A percentile compares a stretch with the other conserved stretches of the same genome.
Evolutionary conservation across 2,888 invertebrate genomes (phyloP).

Genomic region (Nephrocerus scutellatus): DNA sequence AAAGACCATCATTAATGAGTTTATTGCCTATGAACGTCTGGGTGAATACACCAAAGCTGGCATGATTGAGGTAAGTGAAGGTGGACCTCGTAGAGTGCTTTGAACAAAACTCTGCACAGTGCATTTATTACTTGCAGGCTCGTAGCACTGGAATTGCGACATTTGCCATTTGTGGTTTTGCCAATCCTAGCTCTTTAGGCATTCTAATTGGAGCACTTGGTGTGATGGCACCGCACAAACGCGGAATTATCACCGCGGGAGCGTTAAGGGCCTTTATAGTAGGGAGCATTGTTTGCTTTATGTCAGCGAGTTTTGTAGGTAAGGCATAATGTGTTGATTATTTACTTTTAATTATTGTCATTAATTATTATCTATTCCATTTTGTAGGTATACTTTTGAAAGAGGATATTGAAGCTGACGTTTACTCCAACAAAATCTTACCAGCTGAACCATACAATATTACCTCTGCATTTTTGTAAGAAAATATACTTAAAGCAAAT

Average conservation of each 20-base stretch:
- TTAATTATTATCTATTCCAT: too few species aligned
- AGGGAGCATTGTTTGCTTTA: slow-evolving; percentile 76
- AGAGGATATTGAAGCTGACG: too few species aligned
- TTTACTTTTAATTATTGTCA: too few species aligned
- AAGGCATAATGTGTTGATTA: slow-evolving; percentile 33
- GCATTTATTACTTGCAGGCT: slow-evolving; percentile 50
- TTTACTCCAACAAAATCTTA: too few species aligned
- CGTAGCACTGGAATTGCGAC: slow-evolving; percentile 75
- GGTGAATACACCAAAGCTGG: slow-evolving; percentile 53
- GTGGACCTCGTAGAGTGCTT: background rate
- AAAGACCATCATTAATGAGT: slow-evolving; percentile 88
- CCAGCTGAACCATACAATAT: too few species aligned
- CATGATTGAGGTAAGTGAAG: slow-evolving; percentile 27
- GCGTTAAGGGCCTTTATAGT: slow-evolving; percentile 72
- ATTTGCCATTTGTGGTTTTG: slow-evolving; percentile 82
- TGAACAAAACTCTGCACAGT: too few species aligned
- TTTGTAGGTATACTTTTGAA: too few species aligned
- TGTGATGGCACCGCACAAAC: slow-evolving; percentile 66
- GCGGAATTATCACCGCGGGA: slow-evolving; percentile 59
- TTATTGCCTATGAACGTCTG: slow-evolving; percentile 74
- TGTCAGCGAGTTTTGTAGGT: slow-evolving; percentile 88
- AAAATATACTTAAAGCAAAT: too few species aligned
- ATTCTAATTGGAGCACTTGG: slow-evolving; percentile 70
- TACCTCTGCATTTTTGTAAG: too few species aligned
- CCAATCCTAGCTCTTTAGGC: slow-evolving; percentile 78